Base-by-base conservation (phyloP, 2,113 vertebrate genomes). In the Antidorcas marsupialis region DNA sequence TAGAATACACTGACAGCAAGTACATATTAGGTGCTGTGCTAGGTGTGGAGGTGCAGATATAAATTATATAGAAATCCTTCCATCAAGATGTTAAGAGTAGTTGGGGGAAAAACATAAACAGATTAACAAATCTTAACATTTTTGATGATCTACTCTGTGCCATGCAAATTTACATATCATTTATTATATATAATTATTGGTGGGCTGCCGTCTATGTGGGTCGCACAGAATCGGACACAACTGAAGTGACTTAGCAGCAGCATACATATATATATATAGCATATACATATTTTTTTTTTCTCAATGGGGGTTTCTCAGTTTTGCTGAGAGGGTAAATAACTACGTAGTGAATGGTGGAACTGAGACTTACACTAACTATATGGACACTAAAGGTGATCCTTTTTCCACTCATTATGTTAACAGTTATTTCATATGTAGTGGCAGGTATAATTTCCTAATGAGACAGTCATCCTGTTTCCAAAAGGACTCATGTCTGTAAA, bases 401-500 rank as follows among this genome's bases (percentile, higher is more conserved):
- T 36, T 94, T 87, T 57, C 57, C 79, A 83, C 39, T 97, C 50
- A 71, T 92, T 82, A 96, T 47, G 74, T 47, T 15, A 94, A 83
- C 27, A 59, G 21, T 78, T 76, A 57, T 64, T 64, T 91, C 79
- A 92, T 86, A 89, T 27, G 19, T 89, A 96, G 28, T 76, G 25
- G 67, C n/a, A 47, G 82, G 28, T 88, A 52, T 82, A 91, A 95
- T 96, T 96, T 96, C 30, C 45, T 60, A 95, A 23, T 33, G 79
- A 92, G 60, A 92, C 30, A 89, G 14, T 95, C 90, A 89, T 92
- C 45, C 12, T 86, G 10, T 89, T 95, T 36, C 60, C 53, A 57
- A 57, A 87, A 60, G 83, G 59, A 95, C 88, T 95, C 78, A 89
- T 15, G 59, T 52, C 85, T 96, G 33, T 71, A 96, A 98, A 71